Base-by-base conservation (phyloP, 2,113 vertebrate genomes). In the Rhea americana region DNA sequence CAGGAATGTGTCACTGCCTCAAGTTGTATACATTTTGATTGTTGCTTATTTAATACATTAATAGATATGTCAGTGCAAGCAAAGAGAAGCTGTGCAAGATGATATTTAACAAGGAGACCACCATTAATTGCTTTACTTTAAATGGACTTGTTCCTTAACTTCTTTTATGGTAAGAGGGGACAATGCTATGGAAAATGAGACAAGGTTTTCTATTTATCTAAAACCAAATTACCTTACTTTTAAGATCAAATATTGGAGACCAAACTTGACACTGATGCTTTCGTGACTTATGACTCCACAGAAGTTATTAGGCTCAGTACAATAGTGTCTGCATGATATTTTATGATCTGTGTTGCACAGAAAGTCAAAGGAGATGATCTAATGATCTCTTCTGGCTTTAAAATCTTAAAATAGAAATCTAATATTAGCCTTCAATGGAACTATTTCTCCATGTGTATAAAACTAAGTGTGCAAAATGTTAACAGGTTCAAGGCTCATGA, bases 301-400 rank as follows among this genome's bases (percentile, higher is more conserved):
- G 17, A 53, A 39, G 5, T 68, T 86, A 41, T 37, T 66, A 2
- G 25, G 48, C 20, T 81, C 56, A 39, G 35, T 56, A 37, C 22
- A 81, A 71, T 39, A 61, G 22, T n/a, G 32, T 83, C 22, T 37
- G 41, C 15, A 13, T 16, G 13, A 9, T 81, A 50, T 75, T 91
- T 92, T 90, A 87, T 62, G 35, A 53, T 53, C 51, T 81, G 22
- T 59, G n/a, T 65, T 87, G 53, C 35, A 62, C 5, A 53, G 79
- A 91, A 87, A 48, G 66, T 93, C 95, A 86, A 51, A 88, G 83
- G 48, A 56, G 13, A 37, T 88, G 21, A 85, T 77, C 68, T 94
- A 85, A 77, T 83, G 41, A 19, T 80, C 61, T 43, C 47, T 85
- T 66, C 21, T 83, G 51, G 37, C 28, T 91, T 90, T 75, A 77